phyloP scores from a whole-genome alignment of 1,140 invertebrate species.

The Drosophila guanche region DNA sequence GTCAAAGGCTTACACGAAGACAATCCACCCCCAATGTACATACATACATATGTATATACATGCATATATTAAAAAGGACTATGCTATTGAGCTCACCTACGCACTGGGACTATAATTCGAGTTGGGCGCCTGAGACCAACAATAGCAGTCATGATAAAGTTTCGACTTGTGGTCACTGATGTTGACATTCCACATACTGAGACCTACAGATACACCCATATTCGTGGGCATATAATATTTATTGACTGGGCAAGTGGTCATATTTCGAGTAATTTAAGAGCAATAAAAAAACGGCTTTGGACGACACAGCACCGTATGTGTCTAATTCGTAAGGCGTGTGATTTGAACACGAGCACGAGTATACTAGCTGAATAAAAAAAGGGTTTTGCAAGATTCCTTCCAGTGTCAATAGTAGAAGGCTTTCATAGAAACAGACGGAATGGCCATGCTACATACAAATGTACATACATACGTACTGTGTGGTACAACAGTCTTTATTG shows the following conservation, averaged over 20 bases:
- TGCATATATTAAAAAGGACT: too few species aligned
- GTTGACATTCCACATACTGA: constrained; percentile 22
- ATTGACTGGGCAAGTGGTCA: constrained; percentile 65
- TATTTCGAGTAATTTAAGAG: constrained; percentile 64
- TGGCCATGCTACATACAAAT: too few species aligned
- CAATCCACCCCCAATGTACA: not conserved
- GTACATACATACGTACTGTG: too few species aligned
- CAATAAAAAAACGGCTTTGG: constrained; percentile 33
- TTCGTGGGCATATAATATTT: constrained; percentile 54
- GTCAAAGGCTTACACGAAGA: too few species aligned
- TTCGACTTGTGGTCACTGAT: constrained; percentile 9
- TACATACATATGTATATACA: too few species aligned
- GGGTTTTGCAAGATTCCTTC: too few species aligned
- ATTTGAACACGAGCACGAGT: not conserved
- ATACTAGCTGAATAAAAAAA: too few species aligned
- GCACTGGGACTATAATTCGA: constrained; percentile 39
- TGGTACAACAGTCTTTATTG: too few species aligned
- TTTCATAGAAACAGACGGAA: too few species aligned
- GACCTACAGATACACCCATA: constrained; percentile 10
- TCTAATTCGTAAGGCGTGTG: not conserved
- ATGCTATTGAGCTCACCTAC: not conserved
- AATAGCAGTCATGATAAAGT: too few species aligned
- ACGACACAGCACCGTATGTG: constrained; percentile 18
- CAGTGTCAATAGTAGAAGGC: too few species aligned
- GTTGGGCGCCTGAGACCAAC: too few species aligned